A percentile compares a stretch with the other conserved stretches of the same genome.
phyloP scores from a whole-genome alignment of 2,888 invertebrate genomes.

The Tetramorium bicarinatum region DNA sequence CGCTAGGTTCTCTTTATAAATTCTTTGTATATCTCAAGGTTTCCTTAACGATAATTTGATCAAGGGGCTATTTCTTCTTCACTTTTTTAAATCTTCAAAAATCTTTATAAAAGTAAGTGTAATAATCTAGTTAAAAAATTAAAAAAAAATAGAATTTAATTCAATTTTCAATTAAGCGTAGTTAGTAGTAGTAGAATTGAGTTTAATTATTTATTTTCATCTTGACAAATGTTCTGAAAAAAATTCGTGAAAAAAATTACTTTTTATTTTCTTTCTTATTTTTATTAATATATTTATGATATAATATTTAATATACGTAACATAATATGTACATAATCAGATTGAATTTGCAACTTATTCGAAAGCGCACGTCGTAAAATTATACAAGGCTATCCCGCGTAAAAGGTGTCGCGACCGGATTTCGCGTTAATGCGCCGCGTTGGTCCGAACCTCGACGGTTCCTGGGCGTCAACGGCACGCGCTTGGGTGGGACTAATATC shows the following conservation, averaged over 20 bases:
- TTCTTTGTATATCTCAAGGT: neutral
- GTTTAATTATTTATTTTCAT: neutral
- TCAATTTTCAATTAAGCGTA: too few relatives aligned
- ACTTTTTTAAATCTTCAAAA: neutral
- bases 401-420: conserved; percentile 11
- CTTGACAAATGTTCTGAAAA: neutral
- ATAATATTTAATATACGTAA: neutral
- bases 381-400: neutral
- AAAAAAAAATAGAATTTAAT: neutral
- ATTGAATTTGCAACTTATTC: neutral
- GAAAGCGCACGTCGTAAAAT: neutral
- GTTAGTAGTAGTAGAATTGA: neutral
- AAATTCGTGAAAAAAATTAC: neutral
- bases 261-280: neutral
- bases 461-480: conserved; percentile 85
- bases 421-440: conserved; percentile 56
- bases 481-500: conserved; percentile 82
- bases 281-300: neutral
- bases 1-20: neutral
- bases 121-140: neutral
- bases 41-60: neutral
- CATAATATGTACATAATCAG: neutral
- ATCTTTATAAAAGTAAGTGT: neutral
- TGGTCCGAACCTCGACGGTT: conserved; percentile 69
- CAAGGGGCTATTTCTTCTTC: neutral